Base-by-base conservation (phyloP, 2,113 vertebrate species). In the Alectura lathami region DNA sequence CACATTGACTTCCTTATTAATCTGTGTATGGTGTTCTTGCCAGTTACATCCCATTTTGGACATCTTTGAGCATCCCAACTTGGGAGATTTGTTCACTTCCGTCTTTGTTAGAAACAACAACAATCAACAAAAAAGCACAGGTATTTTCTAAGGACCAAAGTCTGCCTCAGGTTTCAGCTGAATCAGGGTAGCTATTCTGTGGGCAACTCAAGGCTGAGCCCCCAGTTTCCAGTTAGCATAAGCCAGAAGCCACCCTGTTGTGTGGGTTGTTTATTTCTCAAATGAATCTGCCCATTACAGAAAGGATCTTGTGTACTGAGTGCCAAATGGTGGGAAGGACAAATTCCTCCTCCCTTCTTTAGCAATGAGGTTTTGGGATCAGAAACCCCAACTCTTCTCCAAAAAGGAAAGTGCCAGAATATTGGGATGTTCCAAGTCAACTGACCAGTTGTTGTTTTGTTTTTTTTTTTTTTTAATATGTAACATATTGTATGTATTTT, bases 301-400 rank as follows among this genome's bases (percentile, higher is more conserved):
- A n/a, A 72, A 30, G 40, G 16, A 36, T 26, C 21, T 21, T 2
- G 3, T 10, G 15, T 2, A 3, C 0, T 9, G 16, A 36, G 30
- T 63, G 38, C n/a, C 45, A 24, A 73, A 83, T 0, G 0, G 45
- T 43, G 30, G 42, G 30, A 88, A 90, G 17, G 26, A 70, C 10
- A 67, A 92, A 62, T 5, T 77, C 26, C 47, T 50, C 30, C 67
- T 83, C 26, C 12, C 18, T 72, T 72, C 40, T 88, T 43, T 56
- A 60, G 30, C 9, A 62, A 50, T 32, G 27, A 34, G 12, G 8
- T 51, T 56, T 7, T 8, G 24, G n/a, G 22, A 73, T 36, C 13
- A 24, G 63, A 83, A 63, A 16, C 0, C 5, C 36, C 8, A 53
- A 62, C 0, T 1, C 10, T 69, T 90, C 40, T 53, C 32, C 43